phyloP scores from a whole-genome alignment of 1,140 invertebrate species.

The Cotesia glomerata region DNA sequence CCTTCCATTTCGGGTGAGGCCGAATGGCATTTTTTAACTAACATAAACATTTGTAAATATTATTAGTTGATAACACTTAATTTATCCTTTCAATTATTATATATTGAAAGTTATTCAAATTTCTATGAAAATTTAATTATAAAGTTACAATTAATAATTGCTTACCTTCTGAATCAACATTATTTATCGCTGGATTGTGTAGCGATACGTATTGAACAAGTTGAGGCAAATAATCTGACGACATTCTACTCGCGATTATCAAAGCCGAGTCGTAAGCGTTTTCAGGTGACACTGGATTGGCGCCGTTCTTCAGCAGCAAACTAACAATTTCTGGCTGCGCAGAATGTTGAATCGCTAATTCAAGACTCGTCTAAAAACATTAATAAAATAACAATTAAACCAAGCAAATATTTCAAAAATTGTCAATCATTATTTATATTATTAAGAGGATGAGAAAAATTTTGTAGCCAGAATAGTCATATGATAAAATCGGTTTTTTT shows the following conservation, averaged over 20 bases:
- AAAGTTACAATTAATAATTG: neutral
- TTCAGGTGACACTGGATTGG: constrained; percentile 16
- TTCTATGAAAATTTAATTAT: too few species aligned
- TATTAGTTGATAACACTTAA: too few species aligned
- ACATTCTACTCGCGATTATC: constrained; percentile 26
- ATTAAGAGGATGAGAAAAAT: too few species aligned
- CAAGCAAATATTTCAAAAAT: too few species aligned
- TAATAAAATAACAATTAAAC: constrained; percentile 5
- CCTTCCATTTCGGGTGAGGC: too few species aligned
- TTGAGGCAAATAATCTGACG: neutral
- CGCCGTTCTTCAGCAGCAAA: constrained; percentile 25
- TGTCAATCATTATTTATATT: too few species aligned
- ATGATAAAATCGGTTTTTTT: too few species aligned
- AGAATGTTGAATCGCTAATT: constrained; percentile 25
- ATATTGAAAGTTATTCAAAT: too few species aligned
- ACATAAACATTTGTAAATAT: too few species aligned
- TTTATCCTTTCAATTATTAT: neutral
- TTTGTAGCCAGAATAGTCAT: too few species aligned
- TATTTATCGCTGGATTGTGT: constrained; percentile 7
- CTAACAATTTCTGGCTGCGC: constrained; percentile 22
- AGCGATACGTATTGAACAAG: constrained; percentile 16
- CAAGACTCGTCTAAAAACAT: constrained; percentile 28
- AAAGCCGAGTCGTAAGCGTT: constrained; percentile 29
- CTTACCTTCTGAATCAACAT: constrained; percentile 28
- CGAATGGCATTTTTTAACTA: too few species aligned